Evolutionary conservation across 2,113 vertebrate species (phyloP).

Genomic region (Holacanthus passer): DNA sequence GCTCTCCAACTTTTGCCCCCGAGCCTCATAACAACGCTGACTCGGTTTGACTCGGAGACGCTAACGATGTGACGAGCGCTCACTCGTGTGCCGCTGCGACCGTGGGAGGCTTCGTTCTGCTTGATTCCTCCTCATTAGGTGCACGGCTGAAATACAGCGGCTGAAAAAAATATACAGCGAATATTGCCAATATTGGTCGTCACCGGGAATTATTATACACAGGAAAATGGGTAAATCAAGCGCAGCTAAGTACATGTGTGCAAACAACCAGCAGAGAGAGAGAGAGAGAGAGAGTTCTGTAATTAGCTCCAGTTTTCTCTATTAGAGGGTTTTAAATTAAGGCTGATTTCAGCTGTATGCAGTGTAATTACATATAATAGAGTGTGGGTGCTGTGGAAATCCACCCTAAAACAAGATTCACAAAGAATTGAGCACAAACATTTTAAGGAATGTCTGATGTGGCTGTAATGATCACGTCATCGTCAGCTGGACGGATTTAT

Average conservation of each 20-base stretch:
- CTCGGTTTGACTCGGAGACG: background rate
- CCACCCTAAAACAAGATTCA: background rate
- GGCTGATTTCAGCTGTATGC: background rate
- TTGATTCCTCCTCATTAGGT: slow-evolving; percentile 50
- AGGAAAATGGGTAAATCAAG: slow-evolving; percentile 18
- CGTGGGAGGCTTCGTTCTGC: slow-evolving; percentile 35
- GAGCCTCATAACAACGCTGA: slow-evolving; percentile 18
- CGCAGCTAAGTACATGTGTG: background rate
- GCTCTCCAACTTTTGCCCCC: slow-evolving; percentile 25
- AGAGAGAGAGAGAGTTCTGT: background rate
- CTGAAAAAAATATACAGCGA: slow-evolving; percentile 11
- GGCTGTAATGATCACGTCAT: too few species aligned
- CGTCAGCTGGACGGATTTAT: too few species aligned
- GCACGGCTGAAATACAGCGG: background rate
- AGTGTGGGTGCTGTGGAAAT: background rate
- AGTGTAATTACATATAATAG: background rate
- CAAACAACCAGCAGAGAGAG: slow-evolving; percentile 5
- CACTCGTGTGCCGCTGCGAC: slow-evolving; percentile 20
- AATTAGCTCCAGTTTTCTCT: slow-evolving; percentile 5
- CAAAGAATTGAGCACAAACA: background rate
- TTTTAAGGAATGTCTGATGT: background rate
- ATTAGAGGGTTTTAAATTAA: slow-evolving; percentile 15
- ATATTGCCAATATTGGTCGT: slow-evolving; percentile 20
- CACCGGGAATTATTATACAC: slow-evolving; percentile 1
- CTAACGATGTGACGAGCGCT: slow-evolving; percentile 49